Evolutionary conservation across 2,888 invertebrate genomes (phyloP).

Genomic region (Phlogophora meticulosa): DNA sequence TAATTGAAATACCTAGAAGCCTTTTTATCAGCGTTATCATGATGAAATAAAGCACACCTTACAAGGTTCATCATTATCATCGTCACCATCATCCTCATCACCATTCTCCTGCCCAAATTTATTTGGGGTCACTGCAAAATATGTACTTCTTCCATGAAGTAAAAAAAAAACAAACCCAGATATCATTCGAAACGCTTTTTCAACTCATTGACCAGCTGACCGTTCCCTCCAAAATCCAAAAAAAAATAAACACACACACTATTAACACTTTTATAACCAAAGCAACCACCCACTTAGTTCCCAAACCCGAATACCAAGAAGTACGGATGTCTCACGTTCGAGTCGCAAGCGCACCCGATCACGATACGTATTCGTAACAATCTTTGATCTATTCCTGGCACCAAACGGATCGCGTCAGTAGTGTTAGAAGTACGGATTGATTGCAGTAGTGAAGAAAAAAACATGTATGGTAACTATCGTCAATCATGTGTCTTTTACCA

Average conservation of each 20-base stretch:
- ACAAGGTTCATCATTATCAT: too few relatives aligned
- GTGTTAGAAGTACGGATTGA: constrained; percentile 72
- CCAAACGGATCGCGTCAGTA: constrained; percentile 79
- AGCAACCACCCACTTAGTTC: constrained; percentile 62
- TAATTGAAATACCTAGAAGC: too few relatives aligned
- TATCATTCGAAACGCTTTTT: background rate
- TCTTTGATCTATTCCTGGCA: constrained; percentile 87
- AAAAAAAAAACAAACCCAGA: too few relatives aligned
- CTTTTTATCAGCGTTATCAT: too few relatives aligned
- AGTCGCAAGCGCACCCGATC: constrained; percentile 75
- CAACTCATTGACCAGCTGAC: background rate
- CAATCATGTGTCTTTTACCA: constrained; percentile 42
- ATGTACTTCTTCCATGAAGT: too few relatives aligned
- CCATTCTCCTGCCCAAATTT: too few relatives aligned
- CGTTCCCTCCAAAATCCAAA: background rate
- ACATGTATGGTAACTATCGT: constrained; percentile 49
- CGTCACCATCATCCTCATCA: too few relatives aligned
- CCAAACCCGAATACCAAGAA: constrained; percentile 69
- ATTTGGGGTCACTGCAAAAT: too few relatives aligned
- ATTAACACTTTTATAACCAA: constrained; percentile 22
- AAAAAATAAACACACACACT: constrained; percentile 28
- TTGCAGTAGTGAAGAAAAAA: constrained; percentile 72
- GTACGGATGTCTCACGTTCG: constrained; percentile 81
- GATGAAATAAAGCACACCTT: too few relatives aligned
- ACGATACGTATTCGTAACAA: constrained; percentile 74